Evolutionary conservation across 2,888 invertebrate species (phyloP), one percentile per base, ranked within the genome.

Genomic region (Junonia oenone): DNA sequence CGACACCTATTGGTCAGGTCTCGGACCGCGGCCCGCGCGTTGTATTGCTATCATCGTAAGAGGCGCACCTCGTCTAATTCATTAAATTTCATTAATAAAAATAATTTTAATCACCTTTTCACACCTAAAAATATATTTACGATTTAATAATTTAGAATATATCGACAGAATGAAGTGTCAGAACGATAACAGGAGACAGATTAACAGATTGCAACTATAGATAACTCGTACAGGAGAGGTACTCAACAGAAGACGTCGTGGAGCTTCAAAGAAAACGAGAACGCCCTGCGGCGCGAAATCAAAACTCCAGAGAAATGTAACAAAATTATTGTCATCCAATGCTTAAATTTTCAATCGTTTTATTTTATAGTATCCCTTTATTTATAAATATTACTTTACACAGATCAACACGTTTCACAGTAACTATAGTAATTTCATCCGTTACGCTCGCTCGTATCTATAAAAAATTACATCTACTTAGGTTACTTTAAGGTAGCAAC

Each of bases 261-360:
- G 29, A 46, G 29, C 2, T 8, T 1, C 2, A 11, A 2, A 29
- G 35, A 35, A 22, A 31, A 47, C 14, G 38, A 27, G 13, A 38
- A 48, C 52, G 64, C 72, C 70, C 56, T 50, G 51, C 63, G 57
- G 70, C 65, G 72, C 56, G 65, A 73, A 77, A 75, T 66, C 60
- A 75, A 75, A n/a, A 68, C 68, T 72, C 70, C 65, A 68, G 71
- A 77, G 72, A 75, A 80, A 67, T 71, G 75, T 84, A 87, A 88
- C 84, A 82, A 83, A 88, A 87, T 89, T 90, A 90, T 90, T 90
- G 89, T 90, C 89, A 86, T 89, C 82, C 87, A 82, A 89, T 84
- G 88, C 85, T 88, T 84, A 80, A 76, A 68, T 73, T 80, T 80
- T 73, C 86, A 80, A 82, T 76, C 73, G 74, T 81, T 83, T 77